phyloP scores from a whole-genome alignment of 2,888 invertebrate genomes.

The Oscheius sp. region DNA sequence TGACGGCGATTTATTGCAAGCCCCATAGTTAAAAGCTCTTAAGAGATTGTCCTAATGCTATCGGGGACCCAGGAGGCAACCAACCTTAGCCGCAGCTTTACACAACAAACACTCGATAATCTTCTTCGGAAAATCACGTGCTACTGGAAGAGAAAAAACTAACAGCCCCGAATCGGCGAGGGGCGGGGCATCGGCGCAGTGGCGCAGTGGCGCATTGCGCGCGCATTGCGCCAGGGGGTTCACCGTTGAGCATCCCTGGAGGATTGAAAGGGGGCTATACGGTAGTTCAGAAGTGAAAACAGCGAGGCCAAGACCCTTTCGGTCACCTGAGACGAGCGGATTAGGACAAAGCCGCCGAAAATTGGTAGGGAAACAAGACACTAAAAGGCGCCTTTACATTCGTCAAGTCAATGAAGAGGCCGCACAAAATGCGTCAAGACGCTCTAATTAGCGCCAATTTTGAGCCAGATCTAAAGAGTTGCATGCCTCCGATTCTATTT shows the following conservation, averaged over 20 bases:
- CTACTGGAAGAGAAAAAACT: constrained; percentile 28
- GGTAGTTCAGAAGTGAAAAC: constrained; percentile 18
- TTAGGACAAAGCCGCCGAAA: constrained; percentile 20
- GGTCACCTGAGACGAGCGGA: constrained; percentile 20
- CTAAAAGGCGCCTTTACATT: background rate
- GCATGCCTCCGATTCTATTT: too few species aligned
- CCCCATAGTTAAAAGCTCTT: background rate
- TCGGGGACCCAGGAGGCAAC: constrained; percentile 16
- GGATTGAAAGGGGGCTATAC: constrained; percentile 20
- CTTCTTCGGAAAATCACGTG: constrained; percentile 31
- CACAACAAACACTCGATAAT: constrained; percentile 33
- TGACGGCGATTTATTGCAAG: background rate
- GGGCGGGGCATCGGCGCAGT: constrained; percentile 25
- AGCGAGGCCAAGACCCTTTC: background rate
- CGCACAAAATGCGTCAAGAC: background rate
- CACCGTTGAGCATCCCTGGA: constrained; percentile 27
- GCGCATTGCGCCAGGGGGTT: constrained; percentile 32
- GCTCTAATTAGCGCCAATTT: background rate
- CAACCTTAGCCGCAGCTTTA: constrained; percentile 25
- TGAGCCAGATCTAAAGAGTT: too few species aligned
- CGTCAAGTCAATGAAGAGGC: background rate
- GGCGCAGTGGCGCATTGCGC: constrained; percentile 29
- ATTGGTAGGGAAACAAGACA: constrained; percentile 17
- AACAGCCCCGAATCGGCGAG: constrained; percentile 30
- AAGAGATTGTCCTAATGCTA: background rate